These are phyloP conservation scores for Macrosoma leucophasiata DNA, from an alignment of 2,888 invertebrate species.

Conservation along the genomic window DNA sequence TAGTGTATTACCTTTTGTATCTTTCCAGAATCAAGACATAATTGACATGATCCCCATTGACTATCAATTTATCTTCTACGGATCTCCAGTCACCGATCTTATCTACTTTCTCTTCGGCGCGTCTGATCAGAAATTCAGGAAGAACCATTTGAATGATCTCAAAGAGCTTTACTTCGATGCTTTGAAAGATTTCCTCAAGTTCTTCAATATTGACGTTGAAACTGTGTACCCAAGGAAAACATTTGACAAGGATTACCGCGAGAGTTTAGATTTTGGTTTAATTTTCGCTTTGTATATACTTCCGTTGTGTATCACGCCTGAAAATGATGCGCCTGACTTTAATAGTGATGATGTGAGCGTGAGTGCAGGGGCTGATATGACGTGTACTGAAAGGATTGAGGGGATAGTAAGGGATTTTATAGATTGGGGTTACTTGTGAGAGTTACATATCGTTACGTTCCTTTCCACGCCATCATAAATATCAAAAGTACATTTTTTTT, in stretches of 20 bases:
- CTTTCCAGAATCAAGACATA: constrained; percentile 33
- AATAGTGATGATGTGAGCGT: constrained; percentile 25
- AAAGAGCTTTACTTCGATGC: constrained; percentile 36
- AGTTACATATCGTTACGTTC: too few relatives aligned
- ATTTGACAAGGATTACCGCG: constrained; percentile 35
- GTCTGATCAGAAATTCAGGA: constrained; percentile 33
- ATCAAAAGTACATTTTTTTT: too few relatives aligned
- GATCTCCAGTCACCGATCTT: constrained; percentile 33
- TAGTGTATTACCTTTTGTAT: too few relatives aligned
- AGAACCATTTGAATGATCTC: constrained; percentile 31
- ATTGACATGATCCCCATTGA: constrained; percentile 36
- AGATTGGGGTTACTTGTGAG: constrained; percentile 26
- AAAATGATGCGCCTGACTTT: constrained; percentile 31
- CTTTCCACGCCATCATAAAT: too few relatives aligned
- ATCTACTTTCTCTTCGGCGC: constrained; percentile 32
- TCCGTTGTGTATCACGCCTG: constrained; percentile 31
- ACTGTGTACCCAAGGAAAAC: constrained; percentile 30
- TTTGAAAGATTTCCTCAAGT: constrained; percentile 29
- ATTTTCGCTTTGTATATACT: constrained; percentile 29
- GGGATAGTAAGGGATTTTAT: constrained; percentile 37
- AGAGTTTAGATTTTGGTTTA: constrained; percentile 36
- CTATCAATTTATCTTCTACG: constrained; percentile 34
- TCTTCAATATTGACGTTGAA: constrained; percentile 33
- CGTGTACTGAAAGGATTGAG: constrained; percentile 28
- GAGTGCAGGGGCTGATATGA: constrained; percentile 26